Evolutionary conservation across 2,113 vertebrate species (phyloP).

Genomic region (Euleptes europaea): DNA sequence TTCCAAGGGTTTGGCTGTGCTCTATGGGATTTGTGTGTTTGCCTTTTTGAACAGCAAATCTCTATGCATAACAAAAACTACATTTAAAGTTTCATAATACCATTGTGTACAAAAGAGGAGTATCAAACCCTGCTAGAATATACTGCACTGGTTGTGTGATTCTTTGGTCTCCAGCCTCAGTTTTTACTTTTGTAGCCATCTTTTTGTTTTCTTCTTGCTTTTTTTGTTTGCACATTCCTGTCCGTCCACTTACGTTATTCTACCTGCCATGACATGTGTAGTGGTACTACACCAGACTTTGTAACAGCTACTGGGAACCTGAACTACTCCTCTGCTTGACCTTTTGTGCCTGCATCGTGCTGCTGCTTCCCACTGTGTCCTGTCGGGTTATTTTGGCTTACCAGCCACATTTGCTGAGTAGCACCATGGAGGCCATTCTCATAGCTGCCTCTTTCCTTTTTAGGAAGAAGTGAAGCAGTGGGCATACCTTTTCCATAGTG

Average conservation of each 20-base stretch:
- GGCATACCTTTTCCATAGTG: too few species aligned
- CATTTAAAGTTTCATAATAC: not conserved
- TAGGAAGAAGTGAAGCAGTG: too few species aligned
- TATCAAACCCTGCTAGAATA: too few species aligned
- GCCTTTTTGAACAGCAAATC: not conserved
- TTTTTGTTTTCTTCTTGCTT: not conserved
- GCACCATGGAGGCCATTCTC: too few species aligned
- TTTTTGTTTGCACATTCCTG: not conserved
- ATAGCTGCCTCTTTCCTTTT: not conserved
- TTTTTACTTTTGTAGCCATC: not conserved
- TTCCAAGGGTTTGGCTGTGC: not conserved
- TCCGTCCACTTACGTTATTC: not conserved
- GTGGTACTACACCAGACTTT: not conserved
- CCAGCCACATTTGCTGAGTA: not conserved
- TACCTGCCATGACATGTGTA: not conserved
- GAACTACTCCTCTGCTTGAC: not conserved
- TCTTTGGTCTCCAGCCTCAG: not conserved
- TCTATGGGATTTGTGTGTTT: not conserved
- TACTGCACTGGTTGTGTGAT: not conserved
- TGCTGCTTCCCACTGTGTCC: not conserved
- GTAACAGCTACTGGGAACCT: not conserved
- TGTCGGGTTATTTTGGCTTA: not conserved
- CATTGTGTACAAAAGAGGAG: not conserved
- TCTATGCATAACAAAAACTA: not conserved
- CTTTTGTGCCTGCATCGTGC: not conserved